Percentiles rank a stretch among this genome's conserved stretches.
These are phyloP conservation scores for Drosophila robusta DNA, from an alignment of 2,888 invertebrate species.

Conservation along the genomic window DNA sequence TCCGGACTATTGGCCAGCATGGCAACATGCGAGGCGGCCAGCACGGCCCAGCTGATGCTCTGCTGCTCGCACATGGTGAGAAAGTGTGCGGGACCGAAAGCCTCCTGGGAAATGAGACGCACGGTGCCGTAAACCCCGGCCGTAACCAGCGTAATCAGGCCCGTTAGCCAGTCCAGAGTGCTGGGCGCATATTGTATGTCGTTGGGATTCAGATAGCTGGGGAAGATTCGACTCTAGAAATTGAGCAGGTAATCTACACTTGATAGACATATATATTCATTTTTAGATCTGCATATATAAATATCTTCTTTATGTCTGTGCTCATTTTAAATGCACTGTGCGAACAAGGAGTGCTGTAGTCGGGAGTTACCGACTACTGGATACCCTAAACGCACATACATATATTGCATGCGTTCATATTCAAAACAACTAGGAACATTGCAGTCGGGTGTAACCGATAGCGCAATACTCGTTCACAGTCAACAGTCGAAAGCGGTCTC, in stretches of 20 bases:
- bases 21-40: constrained; percentile 69
- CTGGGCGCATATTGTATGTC: constrained; percentile 72
- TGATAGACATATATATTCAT: no score
- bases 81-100: constrained; percentile 60
- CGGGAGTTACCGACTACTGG: no score
- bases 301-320: no score
- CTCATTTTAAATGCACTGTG: no score
- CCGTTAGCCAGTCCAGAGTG: constrained; percentile 68
- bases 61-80: constrained; percentile 67
- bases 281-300: no score
- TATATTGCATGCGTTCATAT: no score
- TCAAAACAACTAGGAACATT: no score
- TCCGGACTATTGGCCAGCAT: constrained; percentile 58
- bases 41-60: constrained; percentile 55
- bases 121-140: constrained; percentile 69
- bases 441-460: no score
- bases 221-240: not conserved
- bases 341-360: no score
- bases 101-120: constrained; percentile 63
- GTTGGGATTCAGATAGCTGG: constrained; percentile 51
- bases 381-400: no score
- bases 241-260: not conserved
- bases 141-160: constrained; percentile 54
- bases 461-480: no score
- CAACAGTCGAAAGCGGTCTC: no score